phyloP scores from a whole-genome alignment of 2,113 vertebrate genomes.

The Butorides virescens region DNA sequence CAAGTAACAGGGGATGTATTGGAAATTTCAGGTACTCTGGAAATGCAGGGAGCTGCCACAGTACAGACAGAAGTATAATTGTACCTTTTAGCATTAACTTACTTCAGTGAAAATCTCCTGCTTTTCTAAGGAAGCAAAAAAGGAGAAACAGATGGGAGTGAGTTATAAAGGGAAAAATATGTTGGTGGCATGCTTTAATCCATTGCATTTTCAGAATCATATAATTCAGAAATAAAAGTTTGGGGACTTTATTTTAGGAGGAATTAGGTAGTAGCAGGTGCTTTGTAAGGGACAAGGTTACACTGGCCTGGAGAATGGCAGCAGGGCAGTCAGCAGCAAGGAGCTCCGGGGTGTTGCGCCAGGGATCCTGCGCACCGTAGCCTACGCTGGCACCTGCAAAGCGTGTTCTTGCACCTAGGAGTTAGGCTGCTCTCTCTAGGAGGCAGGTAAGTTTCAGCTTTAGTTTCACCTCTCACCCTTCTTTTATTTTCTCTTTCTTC shows the following conservation, averaged over 20 bases:
- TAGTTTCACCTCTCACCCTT: background rate
- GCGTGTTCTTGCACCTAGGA: background rate
- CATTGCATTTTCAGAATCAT: background rate
- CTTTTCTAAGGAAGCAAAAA: background rate
- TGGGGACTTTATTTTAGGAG: background rate
- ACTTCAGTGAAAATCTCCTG: background rate
- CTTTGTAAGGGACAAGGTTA: background rate
- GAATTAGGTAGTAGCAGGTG: background rate
- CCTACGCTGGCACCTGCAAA: rapidly evolving
- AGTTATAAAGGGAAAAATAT: background rate
- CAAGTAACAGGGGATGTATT: background rate
- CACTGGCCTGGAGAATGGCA: background rate
- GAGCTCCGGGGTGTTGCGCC: background rate
- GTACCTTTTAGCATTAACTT: background rate
- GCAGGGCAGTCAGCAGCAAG: background rate
- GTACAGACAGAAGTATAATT: background rate
- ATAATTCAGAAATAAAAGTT: background rate
- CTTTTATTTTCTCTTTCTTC: background rate
- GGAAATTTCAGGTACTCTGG: background rate
- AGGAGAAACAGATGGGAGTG: background rate
- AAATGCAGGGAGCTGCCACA: background rate
- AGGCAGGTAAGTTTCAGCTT: background rate
- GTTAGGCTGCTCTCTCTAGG: background rate
- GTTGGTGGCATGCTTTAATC: background rate
- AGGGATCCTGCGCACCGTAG: background rate